phyloP scores from a whole-genome alignment of 2,888 invertebrate species.

The Antheraea assamensis region DNA sequence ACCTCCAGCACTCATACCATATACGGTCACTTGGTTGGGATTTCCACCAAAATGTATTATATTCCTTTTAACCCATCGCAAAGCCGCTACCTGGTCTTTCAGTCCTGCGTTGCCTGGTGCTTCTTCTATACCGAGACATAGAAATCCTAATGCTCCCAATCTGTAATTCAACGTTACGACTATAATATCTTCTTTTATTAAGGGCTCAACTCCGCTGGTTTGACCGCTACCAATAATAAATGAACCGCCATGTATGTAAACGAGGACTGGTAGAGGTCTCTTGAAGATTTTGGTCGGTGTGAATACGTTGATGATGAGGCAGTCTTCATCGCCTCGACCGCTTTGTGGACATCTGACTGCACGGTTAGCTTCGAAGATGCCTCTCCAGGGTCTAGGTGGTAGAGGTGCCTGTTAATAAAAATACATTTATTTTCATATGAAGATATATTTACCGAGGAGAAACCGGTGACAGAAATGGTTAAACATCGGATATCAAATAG shows the following conservation, averaged over 20 bases:
- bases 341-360: conserved; percentile 43
- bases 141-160: conserved; percentile 47
- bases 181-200: conserved; percentile 44
- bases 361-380: conserved; percentile 38
- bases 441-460: background rate
- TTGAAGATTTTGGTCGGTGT: conserved; percentile 33
- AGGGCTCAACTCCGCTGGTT: conserved; percentile 40
- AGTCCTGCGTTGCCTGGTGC: conserved; percentile 53
- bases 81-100: conserved; percentile 49
- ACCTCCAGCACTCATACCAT: conserved; percentile 56
- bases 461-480: background rate
- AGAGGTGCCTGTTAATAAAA: conserved; percentile 35
- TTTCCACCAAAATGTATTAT: conserved; percentile 51
- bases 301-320: conserved; percentile 47
- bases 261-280: conserved; percentile 39
- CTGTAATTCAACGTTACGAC: conserved; percentile 51
- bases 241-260: conserved; percentile 50
- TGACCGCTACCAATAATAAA: conserved; percentile 44
- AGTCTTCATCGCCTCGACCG: conserved; percentile 47
- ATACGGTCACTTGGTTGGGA: conserved; percentile 46
- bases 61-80: conserved; percentile 48
- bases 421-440: background rate
- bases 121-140: conserved; percentile 43
- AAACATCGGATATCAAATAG: no score
- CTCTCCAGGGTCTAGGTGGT: conserved; percentile 38